phyloP scores from a whole-genome alignment of 2,888 invertebrate genomes.

The Heliconius sara region DNA sequence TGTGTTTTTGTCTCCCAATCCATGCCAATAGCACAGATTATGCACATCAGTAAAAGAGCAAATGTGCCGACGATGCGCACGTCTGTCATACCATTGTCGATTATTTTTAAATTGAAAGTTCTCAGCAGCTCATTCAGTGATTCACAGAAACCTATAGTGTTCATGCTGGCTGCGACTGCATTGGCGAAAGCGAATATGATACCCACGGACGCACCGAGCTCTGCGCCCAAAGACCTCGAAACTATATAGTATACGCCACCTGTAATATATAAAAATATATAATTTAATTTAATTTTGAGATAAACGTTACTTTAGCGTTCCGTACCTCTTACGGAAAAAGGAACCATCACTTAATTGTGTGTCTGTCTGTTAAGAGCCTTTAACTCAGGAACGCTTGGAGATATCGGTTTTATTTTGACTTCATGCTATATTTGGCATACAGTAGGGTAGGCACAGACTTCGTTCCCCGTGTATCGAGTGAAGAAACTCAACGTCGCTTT shows the following conservation, averaged over 20 bases:
- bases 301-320: too few species aligned
- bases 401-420: too few species aligned
- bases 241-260: constrained; percentile 97
- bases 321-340: too few species aligned
- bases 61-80: constrained; percentile 89
- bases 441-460: background rate
- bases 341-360: too few species aligned
- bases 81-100: constrained; percentile 87
- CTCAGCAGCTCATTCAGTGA: constrained; percentile 89
- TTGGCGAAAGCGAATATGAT: constrained; percentile 87
- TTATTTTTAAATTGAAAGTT: constrained; percentile 84
- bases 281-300: too few species aligned
- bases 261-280: constrained; percentile 56
- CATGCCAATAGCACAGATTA: constrained; percentile 93
- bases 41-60: constrained; percentile 88
- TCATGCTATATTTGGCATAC: too few species aligned
- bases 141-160: constrained; percentile 96
- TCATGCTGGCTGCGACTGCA: constrained; percentile 88
- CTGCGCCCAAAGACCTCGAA: constrained; percentile 94
- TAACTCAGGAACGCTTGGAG: too few species aligned
- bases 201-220: constrained; percentile 97
- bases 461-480: background rate
- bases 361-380: too few species aligned
- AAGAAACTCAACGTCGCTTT: background rate
- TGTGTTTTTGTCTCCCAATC: constrained; percentile 95